Conservation (phyloP, 2,888 invertebrate genomes). For the Acholoe squamosa region DNA sequence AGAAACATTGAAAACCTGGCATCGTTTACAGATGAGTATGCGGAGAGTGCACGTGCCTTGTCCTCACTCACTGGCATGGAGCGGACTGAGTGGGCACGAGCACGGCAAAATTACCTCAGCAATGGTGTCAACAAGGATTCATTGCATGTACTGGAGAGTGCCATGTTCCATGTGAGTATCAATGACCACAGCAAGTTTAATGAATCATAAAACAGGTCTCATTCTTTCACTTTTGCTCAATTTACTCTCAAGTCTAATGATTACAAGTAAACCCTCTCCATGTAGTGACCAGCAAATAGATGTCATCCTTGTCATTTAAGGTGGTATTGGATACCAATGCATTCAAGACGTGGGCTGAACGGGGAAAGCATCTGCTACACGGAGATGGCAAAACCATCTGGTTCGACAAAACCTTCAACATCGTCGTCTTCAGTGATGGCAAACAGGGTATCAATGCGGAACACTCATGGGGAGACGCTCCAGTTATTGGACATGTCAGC, state of each 20-base stretch:
- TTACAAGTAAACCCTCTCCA: no score
- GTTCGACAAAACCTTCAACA: slow-evolving; percentile 84
- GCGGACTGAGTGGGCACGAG: slow-evolving; percentile 83
- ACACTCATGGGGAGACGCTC: slow-evolving; percentile 84
- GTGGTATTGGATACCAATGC: slow-evolving; percentile 79
- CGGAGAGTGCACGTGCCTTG: slow-evolving; percentile 80
- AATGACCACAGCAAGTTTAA: no score
- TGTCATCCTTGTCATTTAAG: slow-evolving; percentile 71
- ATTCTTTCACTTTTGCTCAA: no score
- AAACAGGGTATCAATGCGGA: slow-evolving; percentile 84
- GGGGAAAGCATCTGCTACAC: slow-evolving; percentile 83
- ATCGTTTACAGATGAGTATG: slow-evolving; percentile 71
- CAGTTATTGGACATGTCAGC: slow-evolving; percentile 84
- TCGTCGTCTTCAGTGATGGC: slow-evolving; percentile 84
- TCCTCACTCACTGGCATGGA: slow-evolving; percentile 83
- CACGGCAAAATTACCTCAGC: slow-evolving; percentile 81
- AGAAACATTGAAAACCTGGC: background rate
- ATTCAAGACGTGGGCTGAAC: slow-evolving; percentile 78
- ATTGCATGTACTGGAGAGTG: slow-evolving; percentile 82
- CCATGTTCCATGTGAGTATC: slow-evolving; percentile 83
- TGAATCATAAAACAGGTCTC: no score
- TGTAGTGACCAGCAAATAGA: no score
- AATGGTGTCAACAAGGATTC: slow-evolving; percentile 83
- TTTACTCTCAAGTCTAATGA: no score
- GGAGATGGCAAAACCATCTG: slow-evolving; percentile 84